Conservation (phyloP, 2,113 vertebrate species). For the Tupaia chinensis region DNA sequence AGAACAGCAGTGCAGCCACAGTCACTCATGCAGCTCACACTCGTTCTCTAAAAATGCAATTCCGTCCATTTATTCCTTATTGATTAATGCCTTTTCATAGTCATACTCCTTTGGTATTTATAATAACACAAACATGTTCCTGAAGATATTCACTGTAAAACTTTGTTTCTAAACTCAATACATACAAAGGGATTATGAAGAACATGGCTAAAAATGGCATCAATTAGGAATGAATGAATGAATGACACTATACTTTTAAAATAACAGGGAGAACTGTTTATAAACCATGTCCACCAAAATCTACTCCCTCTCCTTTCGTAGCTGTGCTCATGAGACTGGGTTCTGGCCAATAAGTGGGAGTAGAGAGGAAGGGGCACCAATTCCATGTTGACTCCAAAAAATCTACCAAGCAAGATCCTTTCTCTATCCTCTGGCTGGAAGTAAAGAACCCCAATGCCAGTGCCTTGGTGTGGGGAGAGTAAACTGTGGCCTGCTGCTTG, state of each 20-base stretch:
- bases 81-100: not conserved
- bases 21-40: not conserved
- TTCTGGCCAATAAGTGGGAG: not conserved
- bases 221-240: not conserved
- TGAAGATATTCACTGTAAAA: not conserved
- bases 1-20: not conserved
- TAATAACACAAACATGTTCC: not conserved
- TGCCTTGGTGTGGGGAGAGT: not conserved
- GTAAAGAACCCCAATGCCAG: not conserved
- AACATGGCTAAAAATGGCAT: conserved; percentile 4
- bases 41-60: not conserved
- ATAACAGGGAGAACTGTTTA: not conserved
- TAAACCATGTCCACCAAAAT: not conserved
- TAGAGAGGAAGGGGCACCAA: not conserved
- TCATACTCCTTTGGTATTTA: not conserved
- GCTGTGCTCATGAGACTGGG: not conserved
- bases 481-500: not conserved
- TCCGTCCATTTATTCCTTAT: not conserved
- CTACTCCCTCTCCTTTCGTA: not conserved
- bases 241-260: not conserved
- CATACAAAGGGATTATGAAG: not conserved
- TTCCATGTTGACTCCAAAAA: not conserved
- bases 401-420: not conserved
- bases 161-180: not conserved
- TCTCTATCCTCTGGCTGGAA: not conserved